These are phyloP conservation scores for Homarus americanus DNA, from an alignment of 1,140 invertebrate species.

Conservation along the genomic window DNA sequence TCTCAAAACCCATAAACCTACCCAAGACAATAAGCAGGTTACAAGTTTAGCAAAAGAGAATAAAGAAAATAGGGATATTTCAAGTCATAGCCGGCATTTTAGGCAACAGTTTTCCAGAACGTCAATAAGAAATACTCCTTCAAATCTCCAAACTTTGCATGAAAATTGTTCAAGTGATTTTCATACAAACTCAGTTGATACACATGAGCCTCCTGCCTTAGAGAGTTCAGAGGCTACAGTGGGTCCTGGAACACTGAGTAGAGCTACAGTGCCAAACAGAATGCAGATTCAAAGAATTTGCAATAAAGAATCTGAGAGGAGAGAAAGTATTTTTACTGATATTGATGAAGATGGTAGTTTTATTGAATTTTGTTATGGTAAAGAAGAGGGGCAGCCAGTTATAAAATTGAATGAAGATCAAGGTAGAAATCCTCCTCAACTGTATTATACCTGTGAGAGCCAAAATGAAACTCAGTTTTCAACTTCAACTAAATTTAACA, in stretches of 20 bases:
- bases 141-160: background rate
- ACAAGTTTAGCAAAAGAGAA: background rate
- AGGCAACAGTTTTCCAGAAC: background rate
- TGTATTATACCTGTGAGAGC: slow-evolving; percentile 71
- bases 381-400: slow-evolving; percentile 33
- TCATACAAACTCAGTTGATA: background rate
- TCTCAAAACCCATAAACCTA: background rate
- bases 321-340: slow-evolving; percentile 71
- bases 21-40: background rate
- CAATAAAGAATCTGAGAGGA: background rate
- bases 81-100: background rate
- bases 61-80: slow-evolving; percentile 8
- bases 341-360: slow-evolving; percentile 74
- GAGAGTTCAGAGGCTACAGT: background rate
- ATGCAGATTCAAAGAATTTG: background rate
- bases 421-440: slow-evolving; percentile 16
- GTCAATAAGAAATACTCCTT: background rate
- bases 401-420: slow-evolving; percentile 22
- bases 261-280: background rate
- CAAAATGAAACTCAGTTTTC: slow-evolving; percentile 73
- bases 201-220: background rate
- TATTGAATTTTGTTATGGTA: slow-evolving; percentile 67
- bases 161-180: background rate
- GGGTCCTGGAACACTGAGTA: background rate
- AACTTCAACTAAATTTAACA: slow-evolving; percentile 68